Percentiles rank a stretch among this genome's conserved stretches.
These are phyloP conservation scores for Styela clava DNA, from an alignment of 23 tunicate species.

Conservation along the genomic window DNA sequence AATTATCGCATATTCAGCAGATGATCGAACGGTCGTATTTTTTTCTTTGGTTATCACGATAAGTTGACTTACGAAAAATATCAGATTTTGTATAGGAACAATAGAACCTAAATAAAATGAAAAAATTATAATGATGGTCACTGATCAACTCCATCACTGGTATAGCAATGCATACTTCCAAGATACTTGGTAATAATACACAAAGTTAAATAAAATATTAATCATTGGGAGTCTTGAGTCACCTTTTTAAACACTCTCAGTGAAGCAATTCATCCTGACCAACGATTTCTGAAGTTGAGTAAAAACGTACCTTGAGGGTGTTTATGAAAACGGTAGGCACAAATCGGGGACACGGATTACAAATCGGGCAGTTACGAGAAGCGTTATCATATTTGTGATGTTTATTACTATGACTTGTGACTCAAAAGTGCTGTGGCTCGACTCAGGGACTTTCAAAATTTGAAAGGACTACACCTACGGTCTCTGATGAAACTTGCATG, in stretches of 20 bases:
- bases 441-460: no score
- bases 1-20: conserved; percentile 56
- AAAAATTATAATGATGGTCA: neutral
- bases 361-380: no score
- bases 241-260: neutral
- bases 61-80: conserved; percentile 27
- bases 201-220: neutral
- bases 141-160: neutral
- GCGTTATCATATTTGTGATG: no score
- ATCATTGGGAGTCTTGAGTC: neutral
- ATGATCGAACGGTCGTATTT: conserved; percentile 68
- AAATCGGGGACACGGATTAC: no score
- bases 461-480: no score
- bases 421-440: no score
- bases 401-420: no score
- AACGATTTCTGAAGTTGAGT: no score
- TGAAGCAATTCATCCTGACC: no score
- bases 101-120: conserved; percentile 3
- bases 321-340: no score
- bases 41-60: conserved; percentile 61
- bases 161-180: neutral
- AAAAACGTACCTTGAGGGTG: no score
- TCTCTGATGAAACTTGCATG: no score
- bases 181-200: neutral
- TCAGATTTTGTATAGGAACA: conserved; percentile 22